phyloP scores from a whole-genome alignment of 2,888 invertebrate species.

The Bedellia somnulentella region DNA sequence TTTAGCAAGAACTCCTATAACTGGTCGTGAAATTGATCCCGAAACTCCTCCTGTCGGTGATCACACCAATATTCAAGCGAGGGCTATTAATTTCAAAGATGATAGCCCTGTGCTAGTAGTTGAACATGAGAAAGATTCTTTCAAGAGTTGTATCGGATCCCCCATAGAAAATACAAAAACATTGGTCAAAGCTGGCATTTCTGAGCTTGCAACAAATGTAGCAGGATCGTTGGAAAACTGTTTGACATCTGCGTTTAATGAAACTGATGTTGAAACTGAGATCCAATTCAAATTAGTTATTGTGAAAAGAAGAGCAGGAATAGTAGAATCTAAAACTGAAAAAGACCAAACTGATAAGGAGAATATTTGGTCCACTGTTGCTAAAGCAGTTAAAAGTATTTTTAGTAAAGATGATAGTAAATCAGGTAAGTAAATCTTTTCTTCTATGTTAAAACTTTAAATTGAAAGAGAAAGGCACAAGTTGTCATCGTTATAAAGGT shows the following conservation, averaged over 20 bases:
- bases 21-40: conserved; percentile 18
- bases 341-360: conserved; percentile 24
- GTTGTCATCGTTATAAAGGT: too few species aligned
- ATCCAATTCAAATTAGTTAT: conserved; percentile 52
- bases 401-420: conserved; percentile 36
- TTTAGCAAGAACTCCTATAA: conserved; percentile 26
- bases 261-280: conserved; percentile 43
- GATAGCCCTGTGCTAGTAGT: conserved; percentile 32
- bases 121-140: conserved; percentile 30
- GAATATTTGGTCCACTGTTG: conserved; percentile 46
- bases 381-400: conserved; percentile 42
- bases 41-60: conserved; percentile 40
- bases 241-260: conserved; percentile 29
- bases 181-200: conserved; percentile 26
- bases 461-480: too few species aligned
- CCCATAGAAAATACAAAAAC: conserved; percentile 14
- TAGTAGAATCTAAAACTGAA: conserved; percentile 24
- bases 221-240: conserved; percentile 42
- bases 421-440: conserved; percentile 5
- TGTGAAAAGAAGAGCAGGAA: conserved; percentile 40
- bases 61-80: conserved; percentile 28
- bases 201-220: conserved; percentile 32
- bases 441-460: too few species aligned
- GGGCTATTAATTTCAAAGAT: conserved; percentile 51
- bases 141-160: conserved; percentile 33